These are phyloP conservation scores for Herpetotheres cachinnans DNA, from an alignment of 2,113 vertebrate species.

Conservation along the genomic window DNA sequence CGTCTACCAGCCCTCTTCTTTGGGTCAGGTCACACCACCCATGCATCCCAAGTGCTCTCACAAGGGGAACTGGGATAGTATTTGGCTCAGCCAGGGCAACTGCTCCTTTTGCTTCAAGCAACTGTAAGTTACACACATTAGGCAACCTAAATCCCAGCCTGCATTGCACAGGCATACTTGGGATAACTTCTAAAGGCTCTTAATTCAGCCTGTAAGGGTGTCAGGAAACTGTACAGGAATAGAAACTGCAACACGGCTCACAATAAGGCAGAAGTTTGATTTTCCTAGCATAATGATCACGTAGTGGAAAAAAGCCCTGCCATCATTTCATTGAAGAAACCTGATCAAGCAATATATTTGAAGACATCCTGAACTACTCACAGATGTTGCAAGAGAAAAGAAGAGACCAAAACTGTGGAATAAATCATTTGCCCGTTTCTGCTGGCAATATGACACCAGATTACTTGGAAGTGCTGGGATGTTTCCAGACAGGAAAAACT, in stretches of 20 bases:
- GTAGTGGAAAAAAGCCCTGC: background rate
- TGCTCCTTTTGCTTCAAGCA: background rate
- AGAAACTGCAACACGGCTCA: background rate
- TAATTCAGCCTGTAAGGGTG: background rate
- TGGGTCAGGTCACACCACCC: background rate
- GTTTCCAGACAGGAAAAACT: constrained; percentile 8
- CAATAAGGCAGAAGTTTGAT: background rate
- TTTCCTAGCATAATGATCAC: background rate
- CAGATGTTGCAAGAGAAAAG: background rate
- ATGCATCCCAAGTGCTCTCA: background rate
- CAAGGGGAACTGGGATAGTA: background rate
- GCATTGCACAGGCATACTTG: background rate
- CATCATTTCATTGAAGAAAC: background rate
- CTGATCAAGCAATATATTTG: background rate
- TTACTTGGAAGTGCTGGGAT: constrained; percentile 2
- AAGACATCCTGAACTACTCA: background rate
- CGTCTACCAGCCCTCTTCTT: background rate
- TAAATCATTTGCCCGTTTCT: background rate
- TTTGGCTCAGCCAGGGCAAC: background rate
- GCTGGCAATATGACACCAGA: background rate
- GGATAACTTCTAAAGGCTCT: background rate
- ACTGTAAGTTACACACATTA: background rate
- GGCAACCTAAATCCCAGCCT: background rate
- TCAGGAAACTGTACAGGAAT: background rate
- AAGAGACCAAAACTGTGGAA: background rate